Evolutionary conservation across 2,797 vertebrate genomes (phyloP).

Genomic region (Acanthurus leucopareius): DNA sequence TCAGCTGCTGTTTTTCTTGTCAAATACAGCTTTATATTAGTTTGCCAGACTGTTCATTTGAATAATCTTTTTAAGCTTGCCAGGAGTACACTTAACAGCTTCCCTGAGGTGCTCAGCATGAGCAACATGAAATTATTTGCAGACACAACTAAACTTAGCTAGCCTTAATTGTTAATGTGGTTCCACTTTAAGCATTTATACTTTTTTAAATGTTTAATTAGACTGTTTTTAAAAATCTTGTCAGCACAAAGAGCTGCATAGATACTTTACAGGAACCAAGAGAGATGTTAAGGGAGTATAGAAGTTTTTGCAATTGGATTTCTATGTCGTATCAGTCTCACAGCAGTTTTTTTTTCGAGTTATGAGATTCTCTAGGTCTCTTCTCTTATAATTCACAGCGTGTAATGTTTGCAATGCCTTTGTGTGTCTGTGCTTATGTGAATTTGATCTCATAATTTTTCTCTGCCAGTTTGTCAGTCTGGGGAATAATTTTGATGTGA

Average conservation of each 20-base stretch:
- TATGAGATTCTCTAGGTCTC: not conserved
- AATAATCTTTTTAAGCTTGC: slow-evolving; percentile 28
- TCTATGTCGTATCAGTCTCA: not conserved
- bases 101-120: slow-evolving; percentile 6
- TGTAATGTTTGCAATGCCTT: not conserved
- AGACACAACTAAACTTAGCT: slow-evolving; percentile 14
- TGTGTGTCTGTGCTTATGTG: not conserved
- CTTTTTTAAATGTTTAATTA: not conserved
- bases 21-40: slow-evolving; percentile 25
- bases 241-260: not conserved
- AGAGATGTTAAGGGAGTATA: not conserved
- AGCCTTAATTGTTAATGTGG: slow-evolving; percentile 17
- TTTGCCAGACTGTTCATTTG: slow-evolving; percentile 3
- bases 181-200: not conserved
- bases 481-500: slow-evolving; percentile 27
- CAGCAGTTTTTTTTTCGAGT: not conserved
- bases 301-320: not conserved
- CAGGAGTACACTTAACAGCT: not conserved
- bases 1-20: slow-evolving; percentile 1
- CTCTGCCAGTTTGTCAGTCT: slow-evolving; percentile 20
- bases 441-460: slow-evolving; percentile 27
- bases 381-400: not conserved
- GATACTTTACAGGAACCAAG: not conserved
- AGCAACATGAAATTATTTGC: not conserved
- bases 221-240: not conserved